Percentiles rank a stretch among this genome's conserved stretches.
These are phyloP conservation scores for Nomada lathburiana DNA, from an alignment of 2,888 invertebrate genomes.

Conservation along the genomic window DNA sequence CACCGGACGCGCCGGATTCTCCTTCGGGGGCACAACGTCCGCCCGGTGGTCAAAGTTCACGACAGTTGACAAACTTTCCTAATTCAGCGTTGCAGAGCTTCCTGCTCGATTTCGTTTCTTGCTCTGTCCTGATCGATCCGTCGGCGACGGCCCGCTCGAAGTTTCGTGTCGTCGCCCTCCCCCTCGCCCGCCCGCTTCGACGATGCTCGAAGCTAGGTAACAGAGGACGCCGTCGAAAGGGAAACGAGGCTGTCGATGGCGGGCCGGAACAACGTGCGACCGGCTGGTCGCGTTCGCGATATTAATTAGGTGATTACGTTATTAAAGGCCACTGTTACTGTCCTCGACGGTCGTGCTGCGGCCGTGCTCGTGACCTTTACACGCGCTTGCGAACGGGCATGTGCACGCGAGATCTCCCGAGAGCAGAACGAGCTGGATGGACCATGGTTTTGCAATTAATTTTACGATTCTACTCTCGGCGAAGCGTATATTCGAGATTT, in stretches of 20 bases:
- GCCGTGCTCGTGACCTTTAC: conserved; percentile 29
- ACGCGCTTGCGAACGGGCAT: background rate
- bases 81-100: conserved; percentile 41
- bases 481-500: too few species aligned
- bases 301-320: conserved; percentile 77
- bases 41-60: conserved; percentile 43
- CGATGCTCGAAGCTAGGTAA: conserved; percentile 12
- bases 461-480: background rate
- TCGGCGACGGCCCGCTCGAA: conserved; percentile 5
- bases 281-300: conserved; percentile 68
- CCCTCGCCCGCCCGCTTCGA: background rate
- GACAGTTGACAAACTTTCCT: conserved; percentile 44
- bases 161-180: background rate
- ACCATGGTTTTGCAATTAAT: background rate
- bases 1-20: conserved; percentile 16
- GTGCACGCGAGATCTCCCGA: background rate
- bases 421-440: background rate
- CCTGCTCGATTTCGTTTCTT: conserved; percentile 38
- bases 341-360: conserved; percentile 60
- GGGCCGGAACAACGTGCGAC: conserved; percentile 42
- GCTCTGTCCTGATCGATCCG: conserved; percentile 29
- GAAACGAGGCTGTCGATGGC: conserved; percentile 14
- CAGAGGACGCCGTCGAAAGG: conserved; percentile 36
- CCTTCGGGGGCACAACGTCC: conserved; percentile 16
- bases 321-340: conserved; percentile 72